Evolutionary conservation across 2,797 vertebrate species (phyloP), one percentile per base, ranked within the genome.

Genomic region (Molossus alvarezi): DNA sequence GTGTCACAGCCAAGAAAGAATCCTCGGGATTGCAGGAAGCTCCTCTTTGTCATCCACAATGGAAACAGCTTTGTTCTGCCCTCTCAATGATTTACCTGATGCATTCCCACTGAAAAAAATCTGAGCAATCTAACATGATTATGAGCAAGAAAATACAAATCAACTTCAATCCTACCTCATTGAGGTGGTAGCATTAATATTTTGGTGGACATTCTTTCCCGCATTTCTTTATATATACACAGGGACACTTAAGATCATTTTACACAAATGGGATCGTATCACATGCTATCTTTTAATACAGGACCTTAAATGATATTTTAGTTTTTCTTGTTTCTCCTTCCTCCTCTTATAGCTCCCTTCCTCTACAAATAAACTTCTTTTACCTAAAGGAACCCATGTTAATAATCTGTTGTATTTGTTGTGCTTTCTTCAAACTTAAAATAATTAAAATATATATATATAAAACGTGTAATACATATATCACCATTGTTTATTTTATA

Each of bases 391-490:
- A 81, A 88, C 21, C 11, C 17, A 60, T 18, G 25, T 77, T 82
- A 91, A 88, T 73, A 79, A 93, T 33, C 25, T 89, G 2, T 27
- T 90, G 1, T 72, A 67, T 79, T 91, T 92, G 94, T 79, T 75
- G 51, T 53, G 45, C 37, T 77, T 94, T 84, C 57, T 37, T 86
- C 15, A 75, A 69, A 84, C 17, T 75, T 75, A 75, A 55, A 80
- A 80, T 58, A n/a, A 95, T 79, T 73, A 64, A 89, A 91, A 65
- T 88, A 45, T n/a, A 57, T 48, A 8, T 60, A 33, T 33, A 33
- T 33, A 33, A 33, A 18, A 51, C 33, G 67, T 76, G 1, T 60
- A 60, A 88, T 76, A 41, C 25, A 67, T 60, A 69, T 7, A 60
- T 76, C 21, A 94, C 53, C 9, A 64, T 48, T 88, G 9, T 23